Percentiles rank a stretch among this genome's conserved stretches.
These are phyloP conservation scores for Candoia aspera DNA, from an alignment of 2,113 vertebrate genomes.

Conservation along the genomic window DNA sequence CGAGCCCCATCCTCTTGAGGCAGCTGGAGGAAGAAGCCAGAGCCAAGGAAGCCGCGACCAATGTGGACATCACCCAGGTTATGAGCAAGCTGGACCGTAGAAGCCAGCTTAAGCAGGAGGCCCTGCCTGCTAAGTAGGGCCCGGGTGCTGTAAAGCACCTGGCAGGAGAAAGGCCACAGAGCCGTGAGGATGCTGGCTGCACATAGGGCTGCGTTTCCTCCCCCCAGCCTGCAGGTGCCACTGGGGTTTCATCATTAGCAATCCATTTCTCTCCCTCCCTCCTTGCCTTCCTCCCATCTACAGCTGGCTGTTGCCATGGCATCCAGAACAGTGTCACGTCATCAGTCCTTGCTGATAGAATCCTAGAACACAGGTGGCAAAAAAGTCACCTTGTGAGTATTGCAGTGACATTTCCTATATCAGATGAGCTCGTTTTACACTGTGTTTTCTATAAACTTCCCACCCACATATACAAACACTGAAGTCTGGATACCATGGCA, in stretches of 20 bases:
- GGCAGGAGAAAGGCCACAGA: constrained; percentile 48
- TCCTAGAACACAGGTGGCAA: constrained; percentile 23
- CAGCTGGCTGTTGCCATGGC: constrained; percentile 42
- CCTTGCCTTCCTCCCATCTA: background rate
- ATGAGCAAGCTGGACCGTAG: constrained; percentile 97
- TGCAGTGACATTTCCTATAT: accelerated
- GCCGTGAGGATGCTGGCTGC: background rate
- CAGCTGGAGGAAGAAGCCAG: constrained; percentile 89
- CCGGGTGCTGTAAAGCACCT: constrained; percentile 38
- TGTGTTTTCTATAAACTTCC: background rate
- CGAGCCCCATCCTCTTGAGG: constrained; percentile 89
- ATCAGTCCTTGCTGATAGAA: constrained; percentile 21
- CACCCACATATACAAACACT: background rate
- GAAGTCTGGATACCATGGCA: constrained; percentile 13
- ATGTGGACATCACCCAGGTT: constrained; percentile 98
- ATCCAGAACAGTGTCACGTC: constrained; percentile 42
- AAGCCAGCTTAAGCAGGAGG: constrained; percentile 77
- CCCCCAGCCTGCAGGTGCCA: constrained; percentile 67
- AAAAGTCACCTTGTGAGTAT: background rate
- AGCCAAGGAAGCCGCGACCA: constrained; percentile 84
- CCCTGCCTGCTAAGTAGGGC: constrained; percentile 65
- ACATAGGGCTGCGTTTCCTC: constrained; percentile 51
- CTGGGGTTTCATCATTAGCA: constrained; percentile 58
- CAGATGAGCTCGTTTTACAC: background rate
- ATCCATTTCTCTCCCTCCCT: constrained; percentile 30